Base-by-base conservation (phyloP, 2,888 invertebrate species). In the Lypha dubia region DNA sequence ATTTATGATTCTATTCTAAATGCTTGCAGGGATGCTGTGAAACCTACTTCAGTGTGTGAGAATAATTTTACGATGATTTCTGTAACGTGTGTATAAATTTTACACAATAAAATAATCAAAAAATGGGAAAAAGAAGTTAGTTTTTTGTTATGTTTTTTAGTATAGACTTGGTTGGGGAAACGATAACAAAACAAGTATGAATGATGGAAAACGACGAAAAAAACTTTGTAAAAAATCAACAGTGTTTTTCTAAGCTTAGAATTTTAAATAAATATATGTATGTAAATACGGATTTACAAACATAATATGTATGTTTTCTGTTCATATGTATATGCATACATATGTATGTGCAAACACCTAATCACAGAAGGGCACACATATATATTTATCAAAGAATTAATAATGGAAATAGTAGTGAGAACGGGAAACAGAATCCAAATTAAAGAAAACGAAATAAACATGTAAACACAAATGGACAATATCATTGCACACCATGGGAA, bases 11-110 rank as follows among this genome's bases (percentile, higher is more conserved):
- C n/a, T 11, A n/a, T 51, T 38, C 15, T 2, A 22, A 67, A 68
- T 68, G 68, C 38, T 68, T 68, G 38, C 51, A 0, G 68, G 68
- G n/a, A 68, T n/a, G 2, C 22, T 38, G 9, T 28, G 13, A 49
- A 44, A 32, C 46, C 4, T 11, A 24, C 63, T 65, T 56, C 53
- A 53, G 38, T 49, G 60, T 63, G 70, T 76, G 65, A 65, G 38
- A 60, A 68, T 62, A 62, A 73, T 71, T 80, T 80, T 76, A 76
- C 70, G 67, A 60, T 76, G 13, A 20, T 53, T 8, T 15, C 5
- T 4, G 0, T 8, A 8, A 56, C 3, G 62, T 58, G 58, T 65
- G 75, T 24, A 65, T 75, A 65, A 76, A n/a, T n/a, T n/a, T n/a
- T n/a, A n/a, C n/a, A n/a, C n/a, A n/a, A n/a, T n/a, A n/a, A 73